Evolutionary conservation across 2,797 vertebrate genomes (phyloP), one percentile per base, ranked within the genome.

Genomic region (Cirrhinus molitorella): DNA sequence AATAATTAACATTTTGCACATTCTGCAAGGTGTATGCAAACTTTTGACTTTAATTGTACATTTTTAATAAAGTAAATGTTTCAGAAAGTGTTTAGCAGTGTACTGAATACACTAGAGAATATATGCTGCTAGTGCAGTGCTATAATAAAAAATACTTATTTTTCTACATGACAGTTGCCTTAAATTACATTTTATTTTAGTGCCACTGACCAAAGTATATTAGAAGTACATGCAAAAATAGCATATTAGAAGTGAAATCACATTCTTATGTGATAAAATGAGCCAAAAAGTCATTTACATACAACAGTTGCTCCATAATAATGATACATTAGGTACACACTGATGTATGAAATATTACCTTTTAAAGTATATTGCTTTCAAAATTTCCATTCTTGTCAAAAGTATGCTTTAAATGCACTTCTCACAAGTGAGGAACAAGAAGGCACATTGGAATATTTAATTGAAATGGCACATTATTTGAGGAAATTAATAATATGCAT

Each of bases 391-490:
- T 37, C 0, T 19, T 34, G 31, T 65, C 11, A 1, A 65, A 65
- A 21, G 13, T 70, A 45, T 1, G 51, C 34, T 75, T 40, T 53
- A 11, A 57, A 55, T 40, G 34, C 53, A 75, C 51, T 57, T 75
- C 4, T 57, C 72, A 75, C 8, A 57, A 55, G 53, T 47, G 90
- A 85, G 88, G 89, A 87, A 89, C 89, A 91, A 91, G 91, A 94
- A 94, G 93, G 93, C 94, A 94, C 93, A 89, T 92, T 92, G 89
- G 93, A 85, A 77, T 79, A 89, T 84, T 55, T 85, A 91, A 89
- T 90, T 92, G 90, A 94, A 93, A 94, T 92, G 93, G 91, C 93
- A 94, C 92, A 88, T 87, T 87, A 87, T 80, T 84, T 55, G 81
- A 85, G 40, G 6, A 61, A 82, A 37, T 25, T 45, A 74, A 76